Evolutionary conservation across 2,888 invertebrate species (phyloP).

Genomic region (Drosophila dives): DNA sequence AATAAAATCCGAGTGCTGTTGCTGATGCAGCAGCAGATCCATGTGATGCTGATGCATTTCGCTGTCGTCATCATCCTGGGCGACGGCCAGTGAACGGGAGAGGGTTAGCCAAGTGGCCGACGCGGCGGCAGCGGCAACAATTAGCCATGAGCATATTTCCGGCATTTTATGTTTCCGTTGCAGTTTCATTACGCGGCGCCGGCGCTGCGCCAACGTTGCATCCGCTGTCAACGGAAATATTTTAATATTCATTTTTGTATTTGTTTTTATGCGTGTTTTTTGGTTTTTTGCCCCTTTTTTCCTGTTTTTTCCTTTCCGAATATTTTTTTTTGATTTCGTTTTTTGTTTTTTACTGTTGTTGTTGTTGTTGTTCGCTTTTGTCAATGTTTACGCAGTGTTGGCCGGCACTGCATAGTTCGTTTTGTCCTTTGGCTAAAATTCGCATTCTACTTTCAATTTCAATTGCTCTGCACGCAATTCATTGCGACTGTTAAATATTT

Average conservation of each 20-base stretch:
- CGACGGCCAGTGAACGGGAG: slow-evolving; percentile 46
- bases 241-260: slow-evolving; percentile 71
- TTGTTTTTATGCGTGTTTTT: slow-evolving; percentile 44
- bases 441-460: slow-evolving; percentile 44
- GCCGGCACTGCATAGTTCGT: slow-evolving; percentile 31
- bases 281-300: slow-evolving; percentile 6
- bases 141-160: slow-evolving; percentile 83
- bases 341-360: background rate
- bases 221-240: slow-evolving; percentile 76
- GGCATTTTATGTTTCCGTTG: slow-evolving; percentile 82
- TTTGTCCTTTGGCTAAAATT: slow-evolving; percentile 12
- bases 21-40: slow-evolving; percentile 67
- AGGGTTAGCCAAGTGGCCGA: slow-evolving; percentile 71
- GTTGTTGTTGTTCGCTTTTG: slow-evolving; percentile 28
- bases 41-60: slow-evolving; percentile 72
- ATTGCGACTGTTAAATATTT: slow-evolving; percentile 59
- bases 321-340: slow-evolving; percentile 6
- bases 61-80: slow-evolving; percentile 71
- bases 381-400: slow-evolving; percentile 48
- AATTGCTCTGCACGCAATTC: slow-evolving; percentile 51
- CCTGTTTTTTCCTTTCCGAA: background rate
- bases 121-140: slow-evolving; percentile 71
- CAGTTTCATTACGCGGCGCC: slow-evolving; percentile 67
- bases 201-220: slow-evolving; percentile 46
- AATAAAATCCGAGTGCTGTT: slow-evolving; percentile 74